phyloP scores from a whole-genome alignment of 2,113 vertebrate species.

The Malurus alboscapulatus region DNA sequence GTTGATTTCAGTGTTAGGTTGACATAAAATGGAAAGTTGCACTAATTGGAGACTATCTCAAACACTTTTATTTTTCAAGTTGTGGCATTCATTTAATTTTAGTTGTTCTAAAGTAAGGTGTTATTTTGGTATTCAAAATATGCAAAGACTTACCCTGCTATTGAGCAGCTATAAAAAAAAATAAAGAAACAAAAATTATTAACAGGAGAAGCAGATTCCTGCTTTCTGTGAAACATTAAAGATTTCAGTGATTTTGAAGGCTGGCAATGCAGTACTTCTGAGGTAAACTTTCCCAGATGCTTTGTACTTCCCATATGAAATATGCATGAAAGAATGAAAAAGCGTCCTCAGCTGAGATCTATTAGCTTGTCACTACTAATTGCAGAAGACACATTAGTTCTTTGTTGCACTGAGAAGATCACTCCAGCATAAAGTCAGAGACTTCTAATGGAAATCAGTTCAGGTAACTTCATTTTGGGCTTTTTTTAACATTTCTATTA shows the following conservation, averaged over 20 bases:
- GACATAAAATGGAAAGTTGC: not conserved
- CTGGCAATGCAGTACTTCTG: not conserved
- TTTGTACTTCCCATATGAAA: not conserved
- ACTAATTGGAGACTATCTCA: not conserved
- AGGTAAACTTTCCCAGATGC: not conserved
- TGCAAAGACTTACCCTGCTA: not conserved
- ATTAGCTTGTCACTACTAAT: not conserved
- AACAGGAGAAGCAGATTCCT: not conserved
- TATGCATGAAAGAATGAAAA: not conserved
- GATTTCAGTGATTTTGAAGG: not conserved
- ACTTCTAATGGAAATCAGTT: not conserved
- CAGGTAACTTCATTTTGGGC: not conserved
- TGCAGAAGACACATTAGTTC: rapidly evolving
- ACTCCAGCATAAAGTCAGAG: not conserved
- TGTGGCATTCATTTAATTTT: not conserved
- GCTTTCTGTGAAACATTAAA: not conserved
- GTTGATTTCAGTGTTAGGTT: not conserved
- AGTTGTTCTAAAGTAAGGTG: not conserved
- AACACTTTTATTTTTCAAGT: not conserved
- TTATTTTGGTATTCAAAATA: not conserved
- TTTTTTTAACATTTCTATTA: not conserved
- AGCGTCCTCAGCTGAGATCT: not conserved
- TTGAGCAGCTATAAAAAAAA: not conserved
- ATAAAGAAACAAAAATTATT: not conserved
- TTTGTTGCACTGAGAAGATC: not conserved